These are phyloP conservation scores for Ammodytes dubius DNA, from an alignment of 2,113 vertebrate genomes.

Conservation along the genomic window DNA sequence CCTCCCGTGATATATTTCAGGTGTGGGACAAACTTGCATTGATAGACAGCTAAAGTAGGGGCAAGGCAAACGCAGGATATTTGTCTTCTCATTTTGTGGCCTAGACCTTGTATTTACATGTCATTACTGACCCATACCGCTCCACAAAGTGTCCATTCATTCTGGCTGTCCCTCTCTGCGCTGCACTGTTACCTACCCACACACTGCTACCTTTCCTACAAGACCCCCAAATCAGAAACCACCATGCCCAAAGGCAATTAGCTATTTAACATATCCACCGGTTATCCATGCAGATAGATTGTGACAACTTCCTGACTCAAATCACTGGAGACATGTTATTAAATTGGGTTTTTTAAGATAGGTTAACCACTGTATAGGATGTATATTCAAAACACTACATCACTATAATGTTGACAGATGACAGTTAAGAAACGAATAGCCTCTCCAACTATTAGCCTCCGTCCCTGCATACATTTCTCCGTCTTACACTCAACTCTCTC, in stretches of 20 bases:
- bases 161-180: constrained; percentile 49
- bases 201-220: constrained; percentile 49
- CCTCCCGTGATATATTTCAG: constrained; percentile 46
- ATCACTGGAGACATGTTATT: constrained; percentile 35
- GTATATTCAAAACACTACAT: constrained; percentile 35
- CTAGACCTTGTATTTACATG: constrained; percentile 81
- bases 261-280: constrained; percentile 54
- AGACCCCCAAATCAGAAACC: constrained; percentile 39
- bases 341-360: constrained; percentile 24
- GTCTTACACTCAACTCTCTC: constrained; percentile 15
- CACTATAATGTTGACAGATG: constrained; percentile 31
- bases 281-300: constrained; percentile 47
- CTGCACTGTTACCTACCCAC: constrained; percentile 36
- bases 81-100: constrained; percentile 84
- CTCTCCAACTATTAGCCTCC: neutral
- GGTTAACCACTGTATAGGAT: constrained; percentile 13
- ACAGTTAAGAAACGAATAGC: constrained; percentile 12
- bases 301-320: constrained; percentile 44
- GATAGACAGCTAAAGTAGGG: constrained; percentile 75
- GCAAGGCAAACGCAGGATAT: constrained; percentile 76
- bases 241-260: constrained; percentile 65
- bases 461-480: constrained; percentile 15
- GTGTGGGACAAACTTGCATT: constrained; percentile 57
- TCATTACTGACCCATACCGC: constrained; percentile 72
- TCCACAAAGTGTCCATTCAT: constrained; percentile 83